Evolutionary conservation across 2,797 vertebrate genomes (phyloP).

Genomic region (Coregonus ussuriensis): DNA sequence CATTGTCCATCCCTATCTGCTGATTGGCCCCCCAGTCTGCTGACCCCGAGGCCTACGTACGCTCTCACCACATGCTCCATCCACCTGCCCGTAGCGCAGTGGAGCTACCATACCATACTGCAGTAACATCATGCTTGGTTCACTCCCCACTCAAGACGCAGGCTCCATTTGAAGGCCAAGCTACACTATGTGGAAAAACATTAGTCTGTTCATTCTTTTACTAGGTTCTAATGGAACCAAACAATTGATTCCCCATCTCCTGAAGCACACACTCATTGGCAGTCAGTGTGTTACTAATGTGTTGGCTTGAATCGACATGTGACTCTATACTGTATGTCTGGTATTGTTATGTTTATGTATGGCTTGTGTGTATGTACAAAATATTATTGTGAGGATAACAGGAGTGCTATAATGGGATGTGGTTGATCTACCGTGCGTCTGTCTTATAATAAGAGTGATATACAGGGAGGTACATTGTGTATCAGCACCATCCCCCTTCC

Average conservation of each 20-base stretch:
- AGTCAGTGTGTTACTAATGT: slow-evolving; percentile 1
- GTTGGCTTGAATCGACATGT: neutral
- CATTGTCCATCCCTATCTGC: slow-evolving; percentile 40
- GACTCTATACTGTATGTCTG: neutral
- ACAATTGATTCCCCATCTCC: slow-evolving; percentile 6
- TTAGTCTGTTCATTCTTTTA: neutral
- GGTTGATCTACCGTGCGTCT: slow-evolving; percentile 35
- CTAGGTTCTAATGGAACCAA: neutral
- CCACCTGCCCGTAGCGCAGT: slow-evolving; percentile 43
- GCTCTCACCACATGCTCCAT: slow-evolving; percentile 53
- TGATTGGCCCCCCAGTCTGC: slow-evolving; percentile 32
- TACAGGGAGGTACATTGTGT: slow-evolving; percentile 39
- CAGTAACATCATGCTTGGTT: neutral
- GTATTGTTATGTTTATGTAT: neutral
- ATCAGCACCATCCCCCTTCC: slow-evolving; percentile 38
- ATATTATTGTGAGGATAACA: neutral
- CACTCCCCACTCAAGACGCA: slow-evolving; percentile 9
- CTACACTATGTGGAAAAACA: neutral
- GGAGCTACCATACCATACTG: neutral
- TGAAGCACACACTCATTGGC: neutral
- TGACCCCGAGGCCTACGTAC: too few species aligned
- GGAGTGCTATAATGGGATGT: slow-evolving; percentile 39
- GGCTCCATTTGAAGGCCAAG: neutral
- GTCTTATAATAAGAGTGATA: slow-evolving; percentile 47
- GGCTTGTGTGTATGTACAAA: neutral